phyloP scores from a whole-genome alignment of 2,113 vertebrate genomes.

The Corapipo altera region DNA sequence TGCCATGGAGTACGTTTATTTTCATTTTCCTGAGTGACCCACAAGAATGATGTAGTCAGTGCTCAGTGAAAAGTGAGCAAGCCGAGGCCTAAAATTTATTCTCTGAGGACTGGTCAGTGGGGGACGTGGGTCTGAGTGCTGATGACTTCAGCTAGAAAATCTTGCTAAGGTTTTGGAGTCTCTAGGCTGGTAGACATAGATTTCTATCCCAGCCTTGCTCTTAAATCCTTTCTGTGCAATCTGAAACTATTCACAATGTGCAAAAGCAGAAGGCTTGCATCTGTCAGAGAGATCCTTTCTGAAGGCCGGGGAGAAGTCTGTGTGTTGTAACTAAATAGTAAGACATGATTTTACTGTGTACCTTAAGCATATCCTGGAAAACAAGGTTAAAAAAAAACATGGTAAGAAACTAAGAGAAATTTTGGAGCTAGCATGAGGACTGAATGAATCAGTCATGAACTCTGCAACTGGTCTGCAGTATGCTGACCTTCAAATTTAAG shows the following conservation, averaged over 20 bases:
- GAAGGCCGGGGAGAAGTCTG: background rate
- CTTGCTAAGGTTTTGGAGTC: background rate
- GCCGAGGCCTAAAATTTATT: conserved; percentile 9
- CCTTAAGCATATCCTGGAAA: background rate
- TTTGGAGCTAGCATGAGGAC: background rate
- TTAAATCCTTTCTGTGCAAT: conserved; percentile 21
- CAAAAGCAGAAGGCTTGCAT: background rate
- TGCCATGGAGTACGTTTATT: conserved; percentile 20
- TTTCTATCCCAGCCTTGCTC: background rate
- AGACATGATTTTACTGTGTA: background rate
- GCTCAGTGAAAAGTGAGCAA: conserved; percentile 17
- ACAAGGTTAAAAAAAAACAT: background rate
- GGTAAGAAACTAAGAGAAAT: background rate
- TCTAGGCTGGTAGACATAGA: background rate
- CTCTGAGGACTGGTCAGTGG: background rate
- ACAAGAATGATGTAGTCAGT: conserved; percentile 22
- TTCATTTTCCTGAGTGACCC: conserved; percentile 11
- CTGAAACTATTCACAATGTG: background rate
- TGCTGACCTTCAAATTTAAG: background rate
- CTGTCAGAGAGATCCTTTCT: background rate
- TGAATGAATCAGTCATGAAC: background rate
- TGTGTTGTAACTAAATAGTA: background rate
- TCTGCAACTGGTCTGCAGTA: background rate
- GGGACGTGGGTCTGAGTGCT: background rate
- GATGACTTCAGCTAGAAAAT: conserved; percentile 14